A percentile compares a stretch with the other conserved stretches of the same genome.
Conservation (phyloP, 2,113 vertebrate genomes). For the Ceyx margarethae region DNA sequence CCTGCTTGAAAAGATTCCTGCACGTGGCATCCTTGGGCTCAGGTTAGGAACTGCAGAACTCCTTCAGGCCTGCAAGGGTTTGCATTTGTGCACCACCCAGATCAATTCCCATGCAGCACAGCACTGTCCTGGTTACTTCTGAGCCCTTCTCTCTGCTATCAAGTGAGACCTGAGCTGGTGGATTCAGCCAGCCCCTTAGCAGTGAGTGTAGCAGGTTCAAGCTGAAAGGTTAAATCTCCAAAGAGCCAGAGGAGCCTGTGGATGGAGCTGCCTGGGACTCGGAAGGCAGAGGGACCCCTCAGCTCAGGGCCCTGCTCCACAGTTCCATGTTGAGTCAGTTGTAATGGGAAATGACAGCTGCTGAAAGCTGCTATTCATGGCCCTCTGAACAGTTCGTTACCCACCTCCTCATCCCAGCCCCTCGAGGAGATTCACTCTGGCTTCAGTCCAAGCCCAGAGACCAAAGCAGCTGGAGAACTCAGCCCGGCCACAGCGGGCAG, state of each 20-base stretch:
- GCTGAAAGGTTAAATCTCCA: neutral
- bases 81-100: neutral
- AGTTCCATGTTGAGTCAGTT: slow-evolving; percentile 50
- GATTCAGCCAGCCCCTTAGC: neutral
- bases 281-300: neutral
- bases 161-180: accelerated
- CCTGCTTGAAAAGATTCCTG: neutral
- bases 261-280: neutral
- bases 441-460: slow-evolving; percentile 74
- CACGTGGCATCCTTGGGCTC: neutral
- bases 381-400: slow-evolving; percentile 64
- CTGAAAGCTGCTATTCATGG: slow-evolving; percentile 79
- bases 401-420: neutral
- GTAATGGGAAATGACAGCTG: slow-evolving; percentile 78
- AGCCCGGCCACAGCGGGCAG: slow-evolving; percentile 26
- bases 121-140: neutral
- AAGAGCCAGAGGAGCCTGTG: neutral
- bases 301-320: neutral
- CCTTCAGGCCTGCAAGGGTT: neutral
- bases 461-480: slow-evolving; percentile 37
- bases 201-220: neutral
- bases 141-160: neutral
- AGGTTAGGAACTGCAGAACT: neutral
- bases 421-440: slow-evolving; percentile 72
- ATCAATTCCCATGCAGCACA: neutral